Evolutionary conservation across 2,888 invertebrate species (phyloP).

Genomic region (Dryococelus australis): DNA sequence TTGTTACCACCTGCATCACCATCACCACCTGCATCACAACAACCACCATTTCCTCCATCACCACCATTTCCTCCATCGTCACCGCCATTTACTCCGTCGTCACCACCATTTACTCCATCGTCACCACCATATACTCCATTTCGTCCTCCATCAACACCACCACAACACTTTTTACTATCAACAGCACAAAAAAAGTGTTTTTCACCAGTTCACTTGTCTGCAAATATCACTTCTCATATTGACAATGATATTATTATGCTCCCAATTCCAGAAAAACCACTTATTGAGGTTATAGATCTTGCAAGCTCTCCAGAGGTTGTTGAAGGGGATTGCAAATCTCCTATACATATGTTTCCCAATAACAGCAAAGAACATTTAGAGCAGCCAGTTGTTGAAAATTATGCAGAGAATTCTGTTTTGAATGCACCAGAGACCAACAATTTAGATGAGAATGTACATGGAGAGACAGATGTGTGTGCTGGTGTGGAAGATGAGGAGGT

Average conservation of each 20-base stretch:
- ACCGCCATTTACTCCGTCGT: too few relatives aligned
- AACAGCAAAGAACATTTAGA: background rate
- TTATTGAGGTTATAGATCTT: conserved; percentile 1
- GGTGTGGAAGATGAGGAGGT: conserved; percentile 13
- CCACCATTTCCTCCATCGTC: too few relatives aligned
- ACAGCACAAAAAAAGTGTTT: background rate
- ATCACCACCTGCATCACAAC: background rate
- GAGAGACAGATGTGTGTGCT: background rate
- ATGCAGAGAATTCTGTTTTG: background rate
- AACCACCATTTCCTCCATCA: too few relatives aligned
- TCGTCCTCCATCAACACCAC: background rate
- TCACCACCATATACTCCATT: too few relatives aligned
- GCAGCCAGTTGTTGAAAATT: background rate
- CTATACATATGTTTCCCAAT: background rate
- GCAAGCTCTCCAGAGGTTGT: conserved; percentile 6
- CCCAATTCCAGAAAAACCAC: background rate
- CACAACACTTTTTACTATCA: background rate
- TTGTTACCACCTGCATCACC: background rate
- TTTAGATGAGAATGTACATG: too few relatives aligned
- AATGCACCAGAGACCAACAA: too few relatives aligned
- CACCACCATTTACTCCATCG: background rate
- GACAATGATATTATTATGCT: background rate
- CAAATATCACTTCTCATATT: background rate
- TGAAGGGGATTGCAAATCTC: background rate
- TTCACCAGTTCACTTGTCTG: background rate